These are phyloP conservation scores for Penaeus monodon DNA, from an alignment of 2,888 invertebrate species.

Conservation along the genomic window DNA sequence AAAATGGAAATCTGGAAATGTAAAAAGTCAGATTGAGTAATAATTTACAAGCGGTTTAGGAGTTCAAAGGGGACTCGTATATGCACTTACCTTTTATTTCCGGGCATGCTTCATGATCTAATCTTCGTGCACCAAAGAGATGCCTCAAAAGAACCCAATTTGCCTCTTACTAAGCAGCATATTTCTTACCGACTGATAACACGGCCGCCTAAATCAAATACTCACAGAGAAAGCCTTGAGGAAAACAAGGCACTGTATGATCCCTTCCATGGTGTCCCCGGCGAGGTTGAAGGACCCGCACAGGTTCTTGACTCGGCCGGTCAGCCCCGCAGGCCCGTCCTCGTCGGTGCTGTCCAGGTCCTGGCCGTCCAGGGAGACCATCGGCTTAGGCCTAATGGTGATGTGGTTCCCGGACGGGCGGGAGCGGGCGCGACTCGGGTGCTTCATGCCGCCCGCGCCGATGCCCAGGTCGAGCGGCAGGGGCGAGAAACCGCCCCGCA, in stretches of 20 bases:
- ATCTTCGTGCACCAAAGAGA: too few species aligned
- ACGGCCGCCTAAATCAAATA: conserved; percentile 65
- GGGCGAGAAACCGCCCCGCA: conserved; percentile 1
- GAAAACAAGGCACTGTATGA: conserved; percentile 92
- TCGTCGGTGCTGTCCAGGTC: conserved; percentile 20
- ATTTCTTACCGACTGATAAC: too few species aligned
- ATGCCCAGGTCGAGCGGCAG: conserved; percentile 24
- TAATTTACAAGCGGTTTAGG: too few species aligned
- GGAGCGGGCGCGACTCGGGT: conserved; percentile 25
- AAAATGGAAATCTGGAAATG: too few species aligned
- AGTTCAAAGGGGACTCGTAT: too few species aligned
- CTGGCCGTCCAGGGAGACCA: background rate
- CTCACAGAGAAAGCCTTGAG: conserved; percentile 94
- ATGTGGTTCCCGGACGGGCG: conserved; percentile 59
- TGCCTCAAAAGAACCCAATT: too few species aligned
- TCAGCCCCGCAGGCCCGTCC: conserved; percentile 64
- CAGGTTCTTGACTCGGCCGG: conserved; percentile 72
- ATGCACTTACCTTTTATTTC: too few species aligned
- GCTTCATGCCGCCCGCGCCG: conserved; percentile 5
- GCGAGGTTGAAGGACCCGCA: conserved; percentile 90
- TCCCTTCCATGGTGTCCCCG: conserved; percentile 93
- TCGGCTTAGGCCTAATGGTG: conserved; percentile 54
- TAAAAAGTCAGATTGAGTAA: too few species aligned
- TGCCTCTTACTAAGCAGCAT: too few species aligned
- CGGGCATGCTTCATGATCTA: too few species aligned